These are phyloP conservation scores for Apotomis turbidana DNA, from an alignment of 2,888 invertebrate genomes.

Conservation along the genomic window DNA sequence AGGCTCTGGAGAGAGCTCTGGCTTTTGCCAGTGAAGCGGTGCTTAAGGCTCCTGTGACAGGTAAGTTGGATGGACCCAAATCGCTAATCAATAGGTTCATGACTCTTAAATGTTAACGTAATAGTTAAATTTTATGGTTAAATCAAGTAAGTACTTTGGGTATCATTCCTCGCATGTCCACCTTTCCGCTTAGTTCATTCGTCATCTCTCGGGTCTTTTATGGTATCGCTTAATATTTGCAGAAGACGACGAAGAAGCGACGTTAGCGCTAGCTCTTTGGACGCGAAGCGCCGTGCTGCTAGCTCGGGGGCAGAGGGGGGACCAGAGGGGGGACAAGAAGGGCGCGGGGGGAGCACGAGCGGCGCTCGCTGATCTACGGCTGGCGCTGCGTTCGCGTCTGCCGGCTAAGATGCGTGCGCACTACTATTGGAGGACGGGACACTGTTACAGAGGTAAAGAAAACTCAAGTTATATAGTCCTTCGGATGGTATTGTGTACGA, in stretches of 20 bases:
- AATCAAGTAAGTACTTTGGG: no score
- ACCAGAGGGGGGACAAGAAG: conserved; percentile 51
- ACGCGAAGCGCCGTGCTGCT: conserved; percentile 86
- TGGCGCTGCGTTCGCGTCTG: conserved; percentile 85
- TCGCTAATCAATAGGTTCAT: no score
- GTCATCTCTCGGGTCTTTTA: no score
- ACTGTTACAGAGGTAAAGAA: conserved; percentile 84
- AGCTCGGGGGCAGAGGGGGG: conserved; percentile 73
- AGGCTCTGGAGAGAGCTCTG: conserved; percentile 86
- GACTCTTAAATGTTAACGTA: no score
- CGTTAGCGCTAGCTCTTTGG: conserved; percentile 86
- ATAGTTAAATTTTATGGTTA: no score
- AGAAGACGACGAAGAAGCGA: conserved; percentile 82
- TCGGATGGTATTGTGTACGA: no score
- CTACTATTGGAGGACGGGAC: conserved; percentile 88
- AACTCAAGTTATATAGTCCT: no score
- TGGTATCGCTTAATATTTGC: conserved; percentile 47
- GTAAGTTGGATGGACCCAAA: conserved; percentile 59
- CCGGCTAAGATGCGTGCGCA: conserved; percentile 85
- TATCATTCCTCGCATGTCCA: no score
- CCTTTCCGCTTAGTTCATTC: no score
- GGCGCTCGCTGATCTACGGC: conserved; percentile 86
- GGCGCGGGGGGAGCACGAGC: conserved; percentile 78
- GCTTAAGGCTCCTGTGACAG: conserved; percentile 87
- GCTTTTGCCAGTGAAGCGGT: conserved; percentile 88